These are phyloP conservation scores for Ctenochaetus hawaiiensis DNA, from an alignment of 2,797 vertebrate species.

Conservation along the genomic window DNA sequence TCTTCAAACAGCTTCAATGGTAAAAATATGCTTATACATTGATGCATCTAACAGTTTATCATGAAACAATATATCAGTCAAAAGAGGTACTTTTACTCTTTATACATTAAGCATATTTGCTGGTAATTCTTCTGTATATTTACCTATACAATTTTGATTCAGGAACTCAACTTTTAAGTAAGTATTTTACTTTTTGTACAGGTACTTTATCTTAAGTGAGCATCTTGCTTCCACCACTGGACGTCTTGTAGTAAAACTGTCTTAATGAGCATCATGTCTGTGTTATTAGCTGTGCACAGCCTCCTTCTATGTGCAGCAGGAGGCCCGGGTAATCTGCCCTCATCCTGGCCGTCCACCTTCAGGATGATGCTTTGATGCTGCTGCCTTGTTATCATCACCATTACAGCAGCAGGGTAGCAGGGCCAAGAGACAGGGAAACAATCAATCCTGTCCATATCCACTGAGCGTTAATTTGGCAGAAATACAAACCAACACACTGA, in stretches of 20 bases:
- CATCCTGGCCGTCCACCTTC: constrained; percentile 29
- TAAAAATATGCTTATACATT: background rate
- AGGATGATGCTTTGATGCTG: constrained; percentile 52
- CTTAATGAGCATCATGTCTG: background rate
- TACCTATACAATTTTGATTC: background rate
- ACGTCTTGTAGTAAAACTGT: background rate
- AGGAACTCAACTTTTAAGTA: background rate
- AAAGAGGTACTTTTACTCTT: background rate
- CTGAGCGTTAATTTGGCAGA: constrained; percentile 10
- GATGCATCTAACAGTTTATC: background rate
- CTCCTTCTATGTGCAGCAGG: constrained; percentile 19
- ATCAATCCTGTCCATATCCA: constrained; percentile 19
- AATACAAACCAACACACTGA: constrained; percentile 8
- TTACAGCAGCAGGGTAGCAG: constrained; percentile 42
- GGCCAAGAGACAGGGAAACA: constrained; percentile 20
- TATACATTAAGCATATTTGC: background rate
- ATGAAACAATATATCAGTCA: background rate
- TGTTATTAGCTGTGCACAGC: constrained; percentile 11
- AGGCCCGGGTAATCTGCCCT: constrained; percentile 6
- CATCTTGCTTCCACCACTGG: background rate
- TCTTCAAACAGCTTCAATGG: background rate
- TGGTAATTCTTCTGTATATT: no score
- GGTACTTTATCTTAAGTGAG: no score
- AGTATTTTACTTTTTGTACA: background rate
- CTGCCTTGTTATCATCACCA: constrained; percentile 44